These are phyloP conservation scores for Thinocorus orbignyianus DNA, from an alignment of 2,113 vertebrate species.

Conservation along the genomic window DNA sequence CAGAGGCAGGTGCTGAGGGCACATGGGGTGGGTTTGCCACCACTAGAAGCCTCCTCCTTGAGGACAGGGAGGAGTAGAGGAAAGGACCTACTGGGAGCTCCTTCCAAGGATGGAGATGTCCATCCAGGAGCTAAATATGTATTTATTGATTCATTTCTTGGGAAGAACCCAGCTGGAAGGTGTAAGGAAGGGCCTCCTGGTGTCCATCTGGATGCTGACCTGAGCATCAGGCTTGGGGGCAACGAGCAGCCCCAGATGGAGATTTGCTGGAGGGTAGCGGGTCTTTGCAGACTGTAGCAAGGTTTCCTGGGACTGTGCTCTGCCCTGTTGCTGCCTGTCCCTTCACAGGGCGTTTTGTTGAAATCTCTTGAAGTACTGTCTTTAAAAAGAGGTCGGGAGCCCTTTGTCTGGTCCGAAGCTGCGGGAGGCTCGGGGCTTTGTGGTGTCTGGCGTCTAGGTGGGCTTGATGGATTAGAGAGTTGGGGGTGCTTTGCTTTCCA, in stretches of 20 bases:
- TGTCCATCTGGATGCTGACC: neutral
- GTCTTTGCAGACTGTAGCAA: neutral
- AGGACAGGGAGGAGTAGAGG: neutral
- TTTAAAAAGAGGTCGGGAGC: neutral
- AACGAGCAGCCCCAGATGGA: neutral
- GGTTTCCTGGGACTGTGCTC: neutral
- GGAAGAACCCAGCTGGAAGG: neutral
- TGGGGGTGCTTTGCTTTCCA: fast-evolving
- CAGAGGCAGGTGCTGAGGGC: neutral
- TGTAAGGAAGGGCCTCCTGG: neutral
- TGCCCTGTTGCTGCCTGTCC: neutral
- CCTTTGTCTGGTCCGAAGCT: too few species aligned
- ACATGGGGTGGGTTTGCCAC: neutral
- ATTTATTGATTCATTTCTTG: neutral
- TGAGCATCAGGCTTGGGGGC: neutral
- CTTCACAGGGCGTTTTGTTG: neutral
- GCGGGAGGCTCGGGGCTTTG: fast-evolving
- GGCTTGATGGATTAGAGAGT: neutral
- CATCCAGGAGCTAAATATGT: neutral
- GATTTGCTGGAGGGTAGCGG: neutral
- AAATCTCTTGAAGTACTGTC: neutral
- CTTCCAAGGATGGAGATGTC: neutral
- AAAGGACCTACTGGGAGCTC: neutral
- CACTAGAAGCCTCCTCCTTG: neutral
- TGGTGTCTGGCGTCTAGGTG: neutral